Evolutionary conservation across 2,888 invertebrate species (phyloP).

Genomic region (Hirtodrosophila confusa): DNA sequence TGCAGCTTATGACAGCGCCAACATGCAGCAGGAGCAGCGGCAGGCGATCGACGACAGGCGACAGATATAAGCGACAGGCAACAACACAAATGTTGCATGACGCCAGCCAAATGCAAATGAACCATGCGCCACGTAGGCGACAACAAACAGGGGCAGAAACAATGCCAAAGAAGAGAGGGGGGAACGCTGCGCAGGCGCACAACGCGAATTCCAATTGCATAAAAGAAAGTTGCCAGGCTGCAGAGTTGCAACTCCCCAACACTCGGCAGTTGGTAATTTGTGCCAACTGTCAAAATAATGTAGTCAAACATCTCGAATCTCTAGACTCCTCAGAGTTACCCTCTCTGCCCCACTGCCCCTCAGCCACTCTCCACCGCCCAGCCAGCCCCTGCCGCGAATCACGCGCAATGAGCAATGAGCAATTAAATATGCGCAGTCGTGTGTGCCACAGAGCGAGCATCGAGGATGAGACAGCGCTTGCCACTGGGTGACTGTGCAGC

Average conservation of each 20-base stretch:
- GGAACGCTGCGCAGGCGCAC: constrained; percentile 53
- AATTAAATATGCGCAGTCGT: constrained; percentile 79
- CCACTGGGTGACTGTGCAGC: constrained; percentile 47
- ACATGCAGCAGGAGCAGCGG: constrained; percentile 20
- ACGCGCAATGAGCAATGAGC: constrained; percentile 67
- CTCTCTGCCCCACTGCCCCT: neutral
- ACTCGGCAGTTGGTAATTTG: constrained; percentile 61
- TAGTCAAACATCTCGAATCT: constrained; percentile 42
- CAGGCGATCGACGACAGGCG: constrained; percentile 43
- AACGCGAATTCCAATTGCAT: constrained; percentile 40
- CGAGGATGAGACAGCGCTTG: constrained; percentile 41
- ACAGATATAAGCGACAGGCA: constrained; percentile 30
- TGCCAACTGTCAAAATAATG: constrained; percentile 73
- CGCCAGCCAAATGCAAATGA: constrained; percentile 74
- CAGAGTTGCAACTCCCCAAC: constrained; percentile 13
- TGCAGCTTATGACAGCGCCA: constrained; percentile 61
- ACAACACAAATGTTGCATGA: constrained; percentile 69
- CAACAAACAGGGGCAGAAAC: constrained; percentile 30
- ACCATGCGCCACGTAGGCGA: constrained; percentile 76
- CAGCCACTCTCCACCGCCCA: no score
- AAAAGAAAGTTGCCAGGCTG: constrained; percentile 62
- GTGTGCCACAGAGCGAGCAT: constrained; percentile 49
- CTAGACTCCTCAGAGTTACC: constrained; percentile 1
- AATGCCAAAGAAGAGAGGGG: constrained; percentile 7
- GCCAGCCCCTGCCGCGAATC: constrained; percentile 42